Conservation (phyloP, 2,888 invertebrate genomes). For the Chelonus formosanus region DNA sequence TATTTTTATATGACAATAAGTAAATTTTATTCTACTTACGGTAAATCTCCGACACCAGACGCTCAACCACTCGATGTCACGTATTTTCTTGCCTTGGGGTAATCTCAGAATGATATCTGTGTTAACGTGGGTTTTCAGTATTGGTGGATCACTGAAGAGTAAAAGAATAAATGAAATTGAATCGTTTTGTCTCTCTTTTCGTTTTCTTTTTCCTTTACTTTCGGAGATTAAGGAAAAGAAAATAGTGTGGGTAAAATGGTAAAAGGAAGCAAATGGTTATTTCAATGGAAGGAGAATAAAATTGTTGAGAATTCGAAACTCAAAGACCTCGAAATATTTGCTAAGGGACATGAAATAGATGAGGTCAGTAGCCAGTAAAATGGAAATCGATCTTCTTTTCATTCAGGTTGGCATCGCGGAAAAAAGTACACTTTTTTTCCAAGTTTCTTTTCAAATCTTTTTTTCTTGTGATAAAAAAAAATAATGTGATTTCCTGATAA, state of each 20-base stretch:
- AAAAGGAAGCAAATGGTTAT: constrained; percentile 42
- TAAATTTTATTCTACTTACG: constrained; percentile 69
- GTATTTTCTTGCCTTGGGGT: constrained; percentile 83
- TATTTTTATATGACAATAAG: not conserved
- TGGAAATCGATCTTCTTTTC: constrained; percentile 29
- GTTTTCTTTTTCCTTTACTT: constrained; percentile 7
- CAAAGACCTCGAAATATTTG: constrained; percentile 43
- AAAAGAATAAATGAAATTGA: constrained; percentile 28
- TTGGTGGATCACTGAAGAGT: constrained; percentile 80
- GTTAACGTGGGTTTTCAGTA: constrained; percentile 77
- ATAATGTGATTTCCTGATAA: constrained; percentile 19
- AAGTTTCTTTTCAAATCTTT: too few relatives aligned
- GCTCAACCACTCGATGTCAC: constrained; percentile 90
- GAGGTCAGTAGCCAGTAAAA: constrained; percentile 8
- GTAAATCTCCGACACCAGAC: constrained; percentile 93
- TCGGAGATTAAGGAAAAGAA: constrained; percentile 35
- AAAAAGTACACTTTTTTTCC: too few relatives aligned
- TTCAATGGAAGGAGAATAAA: constrained; percentile 18
- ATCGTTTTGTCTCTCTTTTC: constrained; percentile 17
- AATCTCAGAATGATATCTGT: constrained; percentile 84
- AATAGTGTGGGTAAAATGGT: constrained; percentile 34
- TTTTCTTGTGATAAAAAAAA: not conserved
- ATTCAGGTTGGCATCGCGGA: not conserved
- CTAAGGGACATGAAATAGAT: constrained; percentile 27
- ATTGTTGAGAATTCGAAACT: constrained; percentile 43